Conservation (phyloP, 2,113 vertebrate species). For the Pseudorasbora parva region DNA sequence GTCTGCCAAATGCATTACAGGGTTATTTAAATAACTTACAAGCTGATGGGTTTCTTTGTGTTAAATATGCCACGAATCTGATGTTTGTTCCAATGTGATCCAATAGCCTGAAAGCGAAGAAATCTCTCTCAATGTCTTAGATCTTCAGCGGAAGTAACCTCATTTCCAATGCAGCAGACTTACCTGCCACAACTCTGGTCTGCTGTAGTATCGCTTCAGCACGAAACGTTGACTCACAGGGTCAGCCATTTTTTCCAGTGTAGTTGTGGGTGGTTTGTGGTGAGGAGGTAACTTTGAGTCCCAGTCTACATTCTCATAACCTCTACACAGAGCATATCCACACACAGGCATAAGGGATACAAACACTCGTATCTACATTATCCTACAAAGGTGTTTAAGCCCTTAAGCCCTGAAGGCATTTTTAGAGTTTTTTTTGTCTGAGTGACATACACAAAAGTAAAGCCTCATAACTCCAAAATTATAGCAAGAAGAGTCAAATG, state of each 20-base stretch:
- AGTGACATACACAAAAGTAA: too few relatives aligned
- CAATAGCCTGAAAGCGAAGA: conserved; percentile 65
- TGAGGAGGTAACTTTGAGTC: conserved; percentile 70
- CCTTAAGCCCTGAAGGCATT: too few relatives aligned
- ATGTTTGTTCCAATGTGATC: conserved; percentile 76
- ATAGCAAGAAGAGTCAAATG: too few relatives aligned
- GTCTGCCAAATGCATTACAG: not conserved
- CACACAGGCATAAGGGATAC: conserved; percentile 7
- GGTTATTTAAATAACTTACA: conserved; percentile 68
- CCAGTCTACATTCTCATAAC: conserved; percentile 74
- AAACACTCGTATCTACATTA: not conserved
- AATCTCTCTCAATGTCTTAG: not conserved
- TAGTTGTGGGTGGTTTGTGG: conserved; percentile 62
- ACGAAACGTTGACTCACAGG: conserved; percentile 66
- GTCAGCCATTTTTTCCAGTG: conserved; percentile 69
- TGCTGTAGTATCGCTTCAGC: conserved; percentile 64
- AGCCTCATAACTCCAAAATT: too few relatives aligned
- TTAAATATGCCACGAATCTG: conserved; percentile 70
- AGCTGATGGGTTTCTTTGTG: conserved; percentile 67
- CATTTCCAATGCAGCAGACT: conserved; percentile 26
- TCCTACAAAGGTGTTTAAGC: not conserved
- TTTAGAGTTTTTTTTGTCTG: too few relatives aligned
- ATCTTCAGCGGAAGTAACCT: not conserved
- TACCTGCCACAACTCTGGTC: conserved; percentile 75
- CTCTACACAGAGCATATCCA: conserved; percentile 59